Evolutionary conservation across 2,113 vertebrate genomes (phyloP).

Genomic region (Galemys pyrenaicus): DNA sequence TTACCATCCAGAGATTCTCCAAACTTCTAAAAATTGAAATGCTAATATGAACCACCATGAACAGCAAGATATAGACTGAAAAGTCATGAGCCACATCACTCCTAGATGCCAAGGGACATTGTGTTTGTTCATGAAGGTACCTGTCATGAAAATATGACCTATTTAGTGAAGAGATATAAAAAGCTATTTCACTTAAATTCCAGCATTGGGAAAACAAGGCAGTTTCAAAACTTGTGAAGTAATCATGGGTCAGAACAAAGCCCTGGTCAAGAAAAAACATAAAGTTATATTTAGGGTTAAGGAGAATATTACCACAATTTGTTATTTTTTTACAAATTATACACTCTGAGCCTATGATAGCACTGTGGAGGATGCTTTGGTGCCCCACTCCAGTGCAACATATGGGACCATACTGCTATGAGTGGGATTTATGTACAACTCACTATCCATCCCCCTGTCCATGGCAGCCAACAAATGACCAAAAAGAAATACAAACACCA

Average conservation of each 20-base stretch:
- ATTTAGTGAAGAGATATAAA: background rate
- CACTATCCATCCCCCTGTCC: background rate
- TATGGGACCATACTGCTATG: background rate
- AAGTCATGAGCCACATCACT: background rate
- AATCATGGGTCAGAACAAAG: background rate
- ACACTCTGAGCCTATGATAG: background rate
- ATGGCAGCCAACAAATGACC: background rate
- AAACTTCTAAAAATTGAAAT: background rate
- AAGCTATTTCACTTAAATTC: background rate
- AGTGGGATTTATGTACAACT: background rate
- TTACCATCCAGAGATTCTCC: background rate
- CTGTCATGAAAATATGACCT: background rate
- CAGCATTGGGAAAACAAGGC: background rate
- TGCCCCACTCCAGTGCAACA: background rate
- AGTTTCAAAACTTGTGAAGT: background rate
- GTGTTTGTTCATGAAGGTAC: background rate
- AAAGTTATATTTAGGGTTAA: conserved; percentile 2
- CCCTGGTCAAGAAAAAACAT: background rate
- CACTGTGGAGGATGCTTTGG: background rate
- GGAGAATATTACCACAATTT: background rate
- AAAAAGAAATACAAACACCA: background rate
- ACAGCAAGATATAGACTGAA: background rate
- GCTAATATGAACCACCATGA: background rate
- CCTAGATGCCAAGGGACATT: background rate
- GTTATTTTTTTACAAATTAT: background rate